Evolutionary conservation across 2,797 vertebrate species (phyloP), one percentile per base, ranked within the genome.

Genomic region (Danio albolineatus): DNA sequence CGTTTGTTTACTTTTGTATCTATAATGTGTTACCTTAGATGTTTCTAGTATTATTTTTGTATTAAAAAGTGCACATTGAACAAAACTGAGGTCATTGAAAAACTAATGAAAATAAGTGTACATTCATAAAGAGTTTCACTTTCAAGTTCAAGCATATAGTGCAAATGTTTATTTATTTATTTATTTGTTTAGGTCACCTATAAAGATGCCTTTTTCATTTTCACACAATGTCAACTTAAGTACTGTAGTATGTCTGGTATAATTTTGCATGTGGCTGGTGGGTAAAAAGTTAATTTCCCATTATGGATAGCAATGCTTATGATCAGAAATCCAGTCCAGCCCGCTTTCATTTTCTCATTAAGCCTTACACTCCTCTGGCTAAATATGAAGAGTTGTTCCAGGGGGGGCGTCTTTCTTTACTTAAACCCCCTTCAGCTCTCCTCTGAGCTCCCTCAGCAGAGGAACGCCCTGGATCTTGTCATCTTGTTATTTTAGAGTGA

Each of bases 391-490:
- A 48, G 39, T 39, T 76, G 78, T 81, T 79, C 48, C 48, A 10
- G 48, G 39, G 65, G 54, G 54, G 54, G 12, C 12, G 17, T 36
- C n/a, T 62, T 2, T 8, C 64, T 71, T 66, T 69, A 66, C 17
- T 73, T 19, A 19, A 82, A 76, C 9, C 28, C 39, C 19, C 28
- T 64, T n/a, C 44, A 41, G 65, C 59, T 76, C 60, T 54, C 48
- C 48, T 79, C 65, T 79, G 64, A 67, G 66, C 17, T 64, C 78
- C 17, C 70, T 76, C 76, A 56, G 82, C 76, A 43, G 86, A 56
- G 28, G 87, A 81, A 89, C 84, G 72, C 86, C 82, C 83, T 78
- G 83, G 81, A 78, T 82, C 80, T 89, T 86, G 49, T 56, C 28
- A 76, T 61, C 51, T 54, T 71, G 53, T 79, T 72, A 71, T 79